Base-by-base conservation (phyloP, 2,888 invertebrate genomes). In the Drosophila buzzatii region DNA sequence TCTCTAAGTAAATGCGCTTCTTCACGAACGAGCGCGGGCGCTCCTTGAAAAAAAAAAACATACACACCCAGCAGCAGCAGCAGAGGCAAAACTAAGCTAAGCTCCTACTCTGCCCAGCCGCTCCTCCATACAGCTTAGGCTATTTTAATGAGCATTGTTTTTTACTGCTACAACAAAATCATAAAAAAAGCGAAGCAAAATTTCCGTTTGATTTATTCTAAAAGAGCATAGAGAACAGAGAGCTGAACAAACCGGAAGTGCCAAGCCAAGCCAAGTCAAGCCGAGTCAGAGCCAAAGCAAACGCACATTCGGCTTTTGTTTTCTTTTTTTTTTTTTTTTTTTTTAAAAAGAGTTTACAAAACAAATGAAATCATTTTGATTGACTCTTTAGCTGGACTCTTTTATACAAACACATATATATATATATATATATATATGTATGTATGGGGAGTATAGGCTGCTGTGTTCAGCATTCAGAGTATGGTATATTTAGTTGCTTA, bases 141-240 rank as follows among this genome's bases (percentile, higher is more conserved):
- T 64, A 55, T 47, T 56, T 64, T 71, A 61, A 66, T 81, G 67
- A 79, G 66, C 69, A 67, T 68, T 73, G 57, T 73, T 69, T 64
- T 65, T 66, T 53, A 76, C 70, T 78, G 75, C 57, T 45, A 39
- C 42, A 63, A 53, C 31, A 27, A 6, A 16, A 39, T 5, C 1
- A 37, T 4, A 20, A 20, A 20, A 20, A 44, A 44, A 14, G 9
- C 27, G 33, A 51, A 69, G 18, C 37, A 37, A 55, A 70, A 44
- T 81, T 91, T 90, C 85, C 91, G 79, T 82, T 89, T 90, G 91
- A 91, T 91, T 91, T 90, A 85, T 79, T 91, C 85, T 85, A 81
- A 76, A 89, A 82, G 52, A 66, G 70, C 61, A 70, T 4, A 65
- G 45, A 35, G 69, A 42, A 57, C 57, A 44, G 42, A 58, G 52